Conservation (phyloP, 2,888 invertebrate genomes). For the Nymphalis polychloros region DNA sequence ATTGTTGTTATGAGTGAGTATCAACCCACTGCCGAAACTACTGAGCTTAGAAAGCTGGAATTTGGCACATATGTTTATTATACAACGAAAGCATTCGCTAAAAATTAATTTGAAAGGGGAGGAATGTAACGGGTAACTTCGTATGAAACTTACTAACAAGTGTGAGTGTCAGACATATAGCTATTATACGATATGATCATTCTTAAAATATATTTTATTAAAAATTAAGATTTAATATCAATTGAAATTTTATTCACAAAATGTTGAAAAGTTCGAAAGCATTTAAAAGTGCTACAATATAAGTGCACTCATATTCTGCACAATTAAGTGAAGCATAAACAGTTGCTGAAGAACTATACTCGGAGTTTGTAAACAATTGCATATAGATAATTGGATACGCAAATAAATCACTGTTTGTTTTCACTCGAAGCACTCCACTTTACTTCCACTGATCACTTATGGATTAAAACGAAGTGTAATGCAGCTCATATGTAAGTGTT, state of each 20-base stretch:
- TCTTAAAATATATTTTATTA: no score
- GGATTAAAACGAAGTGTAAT: constrained; percentile 11
- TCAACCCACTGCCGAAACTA: no score
- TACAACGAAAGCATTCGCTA: no score
- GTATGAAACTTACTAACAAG: no score
- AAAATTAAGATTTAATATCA: no score
- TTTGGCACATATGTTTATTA: no score
- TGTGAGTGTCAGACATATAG: no score
- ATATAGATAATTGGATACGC: constrained; percentile 26
- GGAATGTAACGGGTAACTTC: no score
- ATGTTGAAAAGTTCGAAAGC: background rate
- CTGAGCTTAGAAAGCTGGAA: no score
- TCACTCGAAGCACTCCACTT: constrained; percentile 18
- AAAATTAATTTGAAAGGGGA: no score
- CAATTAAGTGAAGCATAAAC: constrained; percentile 30
- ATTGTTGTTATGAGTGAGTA: no score
- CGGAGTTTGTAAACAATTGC: constrained; percentile 10
- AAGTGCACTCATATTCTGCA: constrained; percentile 3
- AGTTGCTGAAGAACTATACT: constrained; percentile 11
- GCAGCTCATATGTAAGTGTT: constrained; percentile 13
- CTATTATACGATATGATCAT: no score
- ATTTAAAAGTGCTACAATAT: background rate
- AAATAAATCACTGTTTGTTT: constrained; percentile 20
- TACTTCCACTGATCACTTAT: constrained; percentile 14
- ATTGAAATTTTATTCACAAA: background rate